Evolutionary conservation across 1,140 invertebrate genomes (phyloP).

Genomic region (Drosophila melanica): DNA sequence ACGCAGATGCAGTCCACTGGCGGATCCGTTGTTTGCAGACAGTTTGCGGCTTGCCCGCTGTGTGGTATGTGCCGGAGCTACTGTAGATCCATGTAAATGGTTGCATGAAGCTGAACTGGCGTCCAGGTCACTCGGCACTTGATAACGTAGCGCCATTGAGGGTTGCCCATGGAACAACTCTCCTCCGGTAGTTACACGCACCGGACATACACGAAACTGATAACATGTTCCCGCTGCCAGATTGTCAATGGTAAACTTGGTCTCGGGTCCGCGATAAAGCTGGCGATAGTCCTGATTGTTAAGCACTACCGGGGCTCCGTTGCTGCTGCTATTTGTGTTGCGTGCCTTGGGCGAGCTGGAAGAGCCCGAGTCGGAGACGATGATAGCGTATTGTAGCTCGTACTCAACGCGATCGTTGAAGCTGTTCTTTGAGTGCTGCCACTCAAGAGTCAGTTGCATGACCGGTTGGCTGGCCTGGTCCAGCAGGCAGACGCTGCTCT

Average conservation of each 20-base stretch:
- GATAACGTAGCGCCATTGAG: conserved; percentile 86
- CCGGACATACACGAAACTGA: conserved; percentile 89
- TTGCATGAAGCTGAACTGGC: conserved; percentile 45
- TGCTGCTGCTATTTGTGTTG: conserved; percentile 45
- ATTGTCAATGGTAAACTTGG: conserved; percentile 87
- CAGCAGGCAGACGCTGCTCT: conserved; percentile 60
- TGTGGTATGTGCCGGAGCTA: conserved; percentile 17
- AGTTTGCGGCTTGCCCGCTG: conserved; percentile 71
- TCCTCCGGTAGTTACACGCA: conserved; percentile 86
- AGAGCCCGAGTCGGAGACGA: conserved; percentile 43
- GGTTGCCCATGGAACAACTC: conserved; percentile 88
- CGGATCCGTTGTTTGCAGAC: conserved; percentile 43
- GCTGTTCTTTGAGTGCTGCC: conserved; percentile 85
- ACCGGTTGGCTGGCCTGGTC: conserved; percentile 62
- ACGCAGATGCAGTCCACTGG: conserved; percentile 55
- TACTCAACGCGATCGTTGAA: conserved; percentile 81
- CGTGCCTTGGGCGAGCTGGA: conserved; percentile 51
- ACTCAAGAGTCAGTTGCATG: conserved; percentile 85
- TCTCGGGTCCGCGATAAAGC: conserved; percentile 89
- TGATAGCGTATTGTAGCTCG: conserved; percentile 70
- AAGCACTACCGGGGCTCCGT: conserved; percentile 46
- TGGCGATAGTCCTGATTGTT: conserved; percentile 83
- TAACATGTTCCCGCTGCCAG: conserved; percentile 90
- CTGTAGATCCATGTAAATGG: conserved; percentile 50
- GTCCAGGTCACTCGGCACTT: conserved; percentile 71